A percentile compares a stretch with the other conserved stretches of the same genome.
phyloP scores from a whole-genome alignment of 2,888 invertebrate species.

The Agriopis leucophaearia region DNA sequence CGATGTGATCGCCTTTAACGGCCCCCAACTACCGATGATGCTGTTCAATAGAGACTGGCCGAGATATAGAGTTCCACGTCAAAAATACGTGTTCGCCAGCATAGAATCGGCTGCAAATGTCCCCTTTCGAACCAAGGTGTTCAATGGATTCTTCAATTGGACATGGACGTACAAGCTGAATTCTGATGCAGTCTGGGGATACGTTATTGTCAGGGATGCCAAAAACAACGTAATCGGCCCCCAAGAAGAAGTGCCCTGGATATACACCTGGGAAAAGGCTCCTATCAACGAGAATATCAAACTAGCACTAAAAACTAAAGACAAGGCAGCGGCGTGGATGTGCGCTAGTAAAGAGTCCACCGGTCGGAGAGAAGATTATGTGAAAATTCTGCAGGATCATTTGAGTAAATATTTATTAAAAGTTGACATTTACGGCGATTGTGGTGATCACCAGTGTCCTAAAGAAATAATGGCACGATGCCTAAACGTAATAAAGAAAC shows the following conservation, averaged over 20 bases:
- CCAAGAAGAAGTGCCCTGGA: conserved; percentile 57
- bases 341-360: conserved; percentile 67
- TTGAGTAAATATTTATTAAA: conserved; percentile 58
- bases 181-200: conserved; percentile 70
- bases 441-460: conserved; percentile 64
- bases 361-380: conserved; percentile 63
- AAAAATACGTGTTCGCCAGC: conserved; percentile 71
- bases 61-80: conserved; percentile 51
- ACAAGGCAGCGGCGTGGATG: conserved; percentile 68
- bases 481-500: conserved; percentile 56
- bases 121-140: conserved; percentile 59
- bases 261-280: conserved; percentile 51
- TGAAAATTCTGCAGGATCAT: conserved; percentile 51
- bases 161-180: conserved; percentile 76
- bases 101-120: conserved; percentile 67
- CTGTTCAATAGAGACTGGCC: conserved; percentile 54
- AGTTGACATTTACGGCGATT: conserved; percentile 67
- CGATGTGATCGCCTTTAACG: conserved; percentile 68
- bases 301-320: conserved; percentile 53
- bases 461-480: conserved; percentile 60
- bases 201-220: conserved; percentile 60
- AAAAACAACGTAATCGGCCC: conserved; percentile 64
- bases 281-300: conserved; percentile 50
- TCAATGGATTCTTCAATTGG: conserved; percentile 73
- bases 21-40: conserved; percentile 53